phyloP scores from a whole-genome alignment of 2,888 invertebrate species.

The Leucania comma region DNA sequence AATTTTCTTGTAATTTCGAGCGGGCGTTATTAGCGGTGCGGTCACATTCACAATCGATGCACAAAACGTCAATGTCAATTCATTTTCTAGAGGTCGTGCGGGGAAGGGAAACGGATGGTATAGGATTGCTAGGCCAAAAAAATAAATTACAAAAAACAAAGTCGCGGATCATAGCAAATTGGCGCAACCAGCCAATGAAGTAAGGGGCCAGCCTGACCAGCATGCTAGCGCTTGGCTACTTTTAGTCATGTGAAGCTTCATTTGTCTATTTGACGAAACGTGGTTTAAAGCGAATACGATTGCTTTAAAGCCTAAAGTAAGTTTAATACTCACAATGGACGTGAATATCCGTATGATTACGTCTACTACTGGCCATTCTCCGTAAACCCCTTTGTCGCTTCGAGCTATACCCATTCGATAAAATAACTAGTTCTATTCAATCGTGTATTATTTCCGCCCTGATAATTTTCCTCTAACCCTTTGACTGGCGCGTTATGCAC shows the following conservation, averaged over 20 bases:
- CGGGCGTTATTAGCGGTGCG: no score
- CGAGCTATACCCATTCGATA: slow-evolving; percentile 36
- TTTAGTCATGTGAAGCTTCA: no score
- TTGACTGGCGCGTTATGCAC: slow-evolving; percentile 43
- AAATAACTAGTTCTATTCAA: slow-evolving; percentile 58
- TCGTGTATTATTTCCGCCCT: slow-evolving; percentile 42
- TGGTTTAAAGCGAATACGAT: neutral
- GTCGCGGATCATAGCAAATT: no score
- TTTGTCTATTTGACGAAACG: no score
- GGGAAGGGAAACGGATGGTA: no score
- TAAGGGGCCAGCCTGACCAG: neutral
- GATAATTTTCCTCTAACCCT: slow-evolving; percentile 52
- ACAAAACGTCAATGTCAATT: no score
- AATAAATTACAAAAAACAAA: no score
- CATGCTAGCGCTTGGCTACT: neutral
- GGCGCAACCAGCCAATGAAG: no score
- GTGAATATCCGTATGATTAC: slow-evolving; percentile 9
- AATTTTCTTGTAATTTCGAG: no score
- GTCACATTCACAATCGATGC: no score
- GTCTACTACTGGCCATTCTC: slow-evolving; percentile 7
- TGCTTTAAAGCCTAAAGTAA: neutral
- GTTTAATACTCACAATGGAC: neutral
- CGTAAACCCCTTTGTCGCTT: slow-evolving; percentile 21
- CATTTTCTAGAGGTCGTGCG: no score
- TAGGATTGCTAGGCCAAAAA: no score